Evolutionary conservation across 2,113 vertebrate species (phyloP), one percentile per base, ranked within the genome.

Genomic region (Malurus melanocephalus): DNA sequence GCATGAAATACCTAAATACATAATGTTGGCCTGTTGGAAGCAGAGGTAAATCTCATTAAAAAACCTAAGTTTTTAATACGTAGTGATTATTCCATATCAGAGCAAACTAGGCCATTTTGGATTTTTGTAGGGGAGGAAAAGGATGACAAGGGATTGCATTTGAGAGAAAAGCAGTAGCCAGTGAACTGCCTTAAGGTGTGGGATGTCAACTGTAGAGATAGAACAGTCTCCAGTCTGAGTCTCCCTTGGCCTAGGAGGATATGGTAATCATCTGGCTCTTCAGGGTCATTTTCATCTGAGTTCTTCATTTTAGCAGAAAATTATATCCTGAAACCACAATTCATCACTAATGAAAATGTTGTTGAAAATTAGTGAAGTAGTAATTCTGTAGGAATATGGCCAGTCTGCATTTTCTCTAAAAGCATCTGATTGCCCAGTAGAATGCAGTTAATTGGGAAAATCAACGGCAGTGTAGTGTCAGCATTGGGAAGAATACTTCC

Each of bases 281-380:
- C 2, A 3, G 32, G 42, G 28, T 76, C 24, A 33, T 82, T 76
- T 89, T 88, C 32, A 42, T 91, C 51, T 45, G 18, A 67, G 15
- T 68, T 61, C 49, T 80, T 72, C 65, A 42, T 69, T 91, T 82
- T 73, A 85, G 62, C 60, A 80, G 80, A 80, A 94, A 88, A 82
- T 57, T 61, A 69, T 61, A 65, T 80, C 76, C 83, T 76, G 59
- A 82, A 88, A 87, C 42, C 33, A 68, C 67, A 82, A 24, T 83
- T 90, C 51, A 61, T 90, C 43, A 13, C 65, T 83, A 77, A 82
- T 75, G 71, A 91, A 94, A 87, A 76, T 79, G 49, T 77, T 90
- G 49, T 67, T 87, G 80, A 85, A 87, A 93, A 85, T 68, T 68
- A 93, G 59, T 45, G 59, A 85, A 87, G 65, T 32, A 64, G 45